Conservation (phyloP, 2,888 invertebrate genomes). For the Leptinotarsa rubiginosa region DNA sequence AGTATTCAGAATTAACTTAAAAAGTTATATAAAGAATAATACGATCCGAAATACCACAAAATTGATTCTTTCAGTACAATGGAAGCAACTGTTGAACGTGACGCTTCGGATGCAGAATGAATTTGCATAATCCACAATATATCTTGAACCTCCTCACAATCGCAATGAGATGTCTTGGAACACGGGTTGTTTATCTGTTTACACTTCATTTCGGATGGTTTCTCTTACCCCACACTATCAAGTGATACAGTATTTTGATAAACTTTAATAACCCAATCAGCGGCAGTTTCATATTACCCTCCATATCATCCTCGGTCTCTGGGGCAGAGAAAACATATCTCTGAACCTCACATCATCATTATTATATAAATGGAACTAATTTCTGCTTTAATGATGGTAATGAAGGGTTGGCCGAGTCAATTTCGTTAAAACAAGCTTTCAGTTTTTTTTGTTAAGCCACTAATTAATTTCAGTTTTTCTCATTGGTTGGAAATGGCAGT, state of each 20-base stretch:
- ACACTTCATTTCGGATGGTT: neutral
- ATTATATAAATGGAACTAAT: neutral
- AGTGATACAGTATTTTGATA: neutral
- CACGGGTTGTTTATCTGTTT: neutral
- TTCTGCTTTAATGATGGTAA: neutral
- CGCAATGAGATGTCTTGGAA: no score
- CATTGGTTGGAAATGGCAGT: no score
- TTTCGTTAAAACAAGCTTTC: neutral
- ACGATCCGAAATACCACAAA: no score
- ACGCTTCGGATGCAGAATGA: no score
- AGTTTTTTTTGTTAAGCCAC: neutral
- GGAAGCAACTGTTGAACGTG: no score
- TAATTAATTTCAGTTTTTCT: neutral
- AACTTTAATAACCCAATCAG: constrained; percentile 5
- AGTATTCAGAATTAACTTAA: no score
- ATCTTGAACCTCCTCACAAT: no score
- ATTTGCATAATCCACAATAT: no score
- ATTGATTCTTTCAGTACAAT: no score
- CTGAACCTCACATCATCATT: neutral
- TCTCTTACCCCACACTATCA: neutral
- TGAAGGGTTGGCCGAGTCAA: neutral
- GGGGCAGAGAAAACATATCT: neutral
- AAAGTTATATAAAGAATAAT: no score
- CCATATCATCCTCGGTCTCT: neutral
- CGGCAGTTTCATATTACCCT: constrained; percentile 1